Conservation (phyloP, 2,113 vertebrate genomes). For the Hippocampus mohnikei region DNA sequence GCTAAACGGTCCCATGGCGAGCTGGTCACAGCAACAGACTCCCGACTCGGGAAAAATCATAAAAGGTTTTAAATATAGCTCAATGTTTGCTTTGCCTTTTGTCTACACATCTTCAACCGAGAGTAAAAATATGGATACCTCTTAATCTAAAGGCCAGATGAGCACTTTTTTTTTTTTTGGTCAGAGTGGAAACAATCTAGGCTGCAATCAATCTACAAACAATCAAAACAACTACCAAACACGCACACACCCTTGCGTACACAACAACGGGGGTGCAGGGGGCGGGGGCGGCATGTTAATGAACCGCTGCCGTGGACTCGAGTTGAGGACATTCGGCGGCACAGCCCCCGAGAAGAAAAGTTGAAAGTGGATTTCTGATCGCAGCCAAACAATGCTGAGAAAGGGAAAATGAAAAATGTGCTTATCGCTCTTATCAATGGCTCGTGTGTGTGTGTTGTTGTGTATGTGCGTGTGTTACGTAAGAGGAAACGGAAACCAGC, state of each 20-base stretch:
- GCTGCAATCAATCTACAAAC: slow-evolving; percentile 7
- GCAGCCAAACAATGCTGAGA: slow-evolving; percentile 61
- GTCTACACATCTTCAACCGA: slow-evolving; percentile 41
- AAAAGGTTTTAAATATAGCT: neutral
- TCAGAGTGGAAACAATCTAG: slow-evolving; percentile 15
- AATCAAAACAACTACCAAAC: slow-evolving; percentile 11
- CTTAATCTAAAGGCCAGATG: slow-evolving; percentile 29
- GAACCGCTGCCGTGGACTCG: slow-evolving; percentile 2
- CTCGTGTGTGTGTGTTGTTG: slow-evolving; percentile 46
- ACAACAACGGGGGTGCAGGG: slow-evolving; percentile 4
- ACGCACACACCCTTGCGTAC: slow-evolving; percentile 4
- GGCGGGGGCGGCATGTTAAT: neutral
- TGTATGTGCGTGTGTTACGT: slow-evolving; percentile 60
- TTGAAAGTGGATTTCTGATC: slow-evolving; percentile 40
- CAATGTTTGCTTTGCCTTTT: slow-evolving; percentile 24
- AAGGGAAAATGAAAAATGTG: slow-evolving; percentile 60
- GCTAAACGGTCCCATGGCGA: neutral
- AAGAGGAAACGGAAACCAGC: slow-evolving; percentile 73
- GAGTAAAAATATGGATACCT: slow-evolving; percentile 36
- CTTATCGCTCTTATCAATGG: slow-evolving; percentile 66
- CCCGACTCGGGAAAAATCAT: neutral
- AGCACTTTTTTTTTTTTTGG: slow-evolving; percentile 18
- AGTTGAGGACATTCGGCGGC: slow-evolving; percentile 26
- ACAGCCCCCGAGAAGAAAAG: slow-evolving; percentile 32
- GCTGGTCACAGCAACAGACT: neutral